phyloP scores from a whole-genome alignment of 2,888 invertebrate species.

The Rhagonycha fulva region DNA sequence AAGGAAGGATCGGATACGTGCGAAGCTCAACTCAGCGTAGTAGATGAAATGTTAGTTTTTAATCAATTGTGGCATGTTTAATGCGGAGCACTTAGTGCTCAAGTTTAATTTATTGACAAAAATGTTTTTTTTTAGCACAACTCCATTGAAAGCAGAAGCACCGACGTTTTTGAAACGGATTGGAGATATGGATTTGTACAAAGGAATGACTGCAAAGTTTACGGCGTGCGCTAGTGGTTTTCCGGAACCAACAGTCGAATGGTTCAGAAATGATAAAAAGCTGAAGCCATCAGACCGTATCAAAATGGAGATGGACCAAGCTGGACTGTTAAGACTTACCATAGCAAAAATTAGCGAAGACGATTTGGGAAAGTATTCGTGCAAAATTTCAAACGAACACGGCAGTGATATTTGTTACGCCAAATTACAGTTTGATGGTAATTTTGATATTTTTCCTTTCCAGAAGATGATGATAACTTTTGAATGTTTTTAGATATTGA shows the following conservation, averaged over 20 bases:
- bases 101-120: background rate
- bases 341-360: constrained; percentile 77
- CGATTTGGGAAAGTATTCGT: constrained; percentile 85
- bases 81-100: background rate
- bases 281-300: constrained; percentile 83
- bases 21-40: constrained; percentile 74
- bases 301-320: constrained; percentile 79
- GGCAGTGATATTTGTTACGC: constrained; percentile 83
- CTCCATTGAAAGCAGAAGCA: constrained; percentile 76
- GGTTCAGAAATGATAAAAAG: constrained; percentile 80
- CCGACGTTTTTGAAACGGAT: constrained; percentile 89
- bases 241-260: constrained; percentile 87
- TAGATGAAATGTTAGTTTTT: constrained; percentile 77
- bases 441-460: constrained; percentile 43
- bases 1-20: constrained; percentile 79
- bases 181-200: constrained; percentile 84
- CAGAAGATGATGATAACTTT: background rate
- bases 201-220: constrained; percentile 88
- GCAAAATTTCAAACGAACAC: constrained; percentile 82
- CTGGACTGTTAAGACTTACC: constrained; percentile 80
- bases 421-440: constrained; percentile 80
- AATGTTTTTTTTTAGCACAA: constrained; percentile 61
- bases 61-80: background rate
- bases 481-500: constrained; percentile 63
- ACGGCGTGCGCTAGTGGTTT: constrained; percentile 89